Conservation (phyloP, 2,888 invertebrate species). For the Campopleginae sp. region DNA sequence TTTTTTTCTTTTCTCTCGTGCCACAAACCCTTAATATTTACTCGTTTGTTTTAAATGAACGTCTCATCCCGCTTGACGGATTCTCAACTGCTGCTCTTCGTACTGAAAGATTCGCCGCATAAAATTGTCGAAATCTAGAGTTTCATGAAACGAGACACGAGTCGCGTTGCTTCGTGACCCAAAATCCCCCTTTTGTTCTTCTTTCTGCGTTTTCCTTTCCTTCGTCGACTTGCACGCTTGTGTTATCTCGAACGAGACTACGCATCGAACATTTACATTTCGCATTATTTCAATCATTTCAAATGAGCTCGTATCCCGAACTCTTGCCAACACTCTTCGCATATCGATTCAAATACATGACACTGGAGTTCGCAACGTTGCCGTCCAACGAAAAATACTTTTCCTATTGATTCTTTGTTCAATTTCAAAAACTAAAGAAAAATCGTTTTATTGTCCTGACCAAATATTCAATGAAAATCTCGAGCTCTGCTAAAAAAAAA, state of each 20-base stretch:
- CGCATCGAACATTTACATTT: slow-evolving; percentile 45
- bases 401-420: too few relatives aligned
- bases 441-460: too few relatives aligned
- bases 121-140: slow-evolving; percentile 57
- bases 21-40: not conserved
- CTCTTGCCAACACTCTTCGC: not conserved
- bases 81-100: not conserved
- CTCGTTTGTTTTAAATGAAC: slow-evolving; percentile 20
- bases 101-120: slow-evolving; percentile 21
- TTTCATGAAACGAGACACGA: slow-evolving; percentile 16
- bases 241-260: not conserved
- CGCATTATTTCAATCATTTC: slow-evolving; percentile 48
- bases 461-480: too few relatives aligned
- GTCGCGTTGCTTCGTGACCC: not conserved
- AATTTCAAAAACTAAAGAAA: too few relatives aligned
- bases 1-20: not conserved
- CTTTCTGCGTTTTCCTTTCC: not conserved
- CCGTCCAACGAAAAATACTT: too few relatives aligned
- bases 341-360: not conserved
- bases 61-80: slow-evolving; percentile 5
- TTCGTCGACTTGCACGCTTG: not conserved
- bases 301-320: slow-evolving; percentile 28
- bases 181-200: not conserved
- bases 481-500: too few relatives aligned
- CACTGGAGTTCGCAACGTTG: too few relatives aligned